Evolutionary conservation across 2,797 vertebrate genomes (phyloP).

Genomic region (Cephalopachus bancanus): DNA sequence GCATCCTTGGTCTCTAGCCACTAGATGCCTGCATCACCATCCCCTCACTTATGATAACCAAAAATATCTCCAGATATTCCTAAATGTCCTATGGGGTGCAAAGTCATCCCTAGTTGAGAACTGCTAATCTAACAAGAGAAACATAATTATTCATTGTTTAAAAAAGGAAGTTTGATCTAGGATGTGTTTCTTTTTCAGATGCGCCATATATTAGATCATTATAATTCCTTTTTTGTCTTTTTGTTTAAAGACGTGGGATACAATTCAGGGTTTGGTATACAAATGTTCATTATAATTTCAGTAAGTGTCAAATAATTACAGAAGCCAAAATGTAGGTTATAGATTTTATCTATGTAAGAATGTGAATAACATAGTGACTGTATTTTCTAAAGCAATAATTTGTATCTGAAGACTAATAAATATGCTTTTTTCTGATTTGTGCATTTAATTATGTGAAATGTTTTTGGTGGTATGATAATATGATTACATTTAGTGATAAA

Average conservation of each 20-base stretch:
- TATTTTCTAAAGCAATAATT: constrained; percentile 74
- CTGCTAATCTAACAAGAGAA: neutral
- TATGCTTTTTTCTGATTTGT: constrained; percentile 47
- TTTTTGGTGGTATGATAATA: constrained; percentile 64
- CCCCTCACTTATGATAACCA: neutral
- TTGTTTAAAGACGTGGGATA: too few species aligned
- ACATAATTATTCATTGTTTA: neutral
- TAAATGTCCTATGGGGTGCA: neutral
- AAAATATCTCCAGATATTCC: neutral
- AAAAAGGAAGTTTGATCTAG: neutral
- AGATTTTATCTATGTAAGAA: constrained; percentile 37
- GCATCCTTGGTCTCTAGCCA: neutral
- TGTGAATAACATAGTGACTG: constrained; percentile 50
- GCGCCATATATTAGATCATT: constrained; percentile 60
- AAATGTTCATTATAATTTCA: constrained; percentile 46
- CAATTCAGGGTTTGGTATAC: too few species aligned
- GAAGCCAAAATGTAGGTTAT: constrained; percentile 38
- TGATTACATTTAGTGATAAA: constrained; percentile 64
- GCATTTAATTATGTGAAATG: constrained; percentile 64
- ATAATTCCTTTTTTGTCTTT: neutral
- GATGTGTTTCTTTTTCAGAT: constrained; percentile 52
- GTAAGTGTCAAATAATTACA: constrained; percentile 61
- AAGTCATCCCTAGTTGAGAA: neutral
- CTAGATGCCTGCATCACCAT: neutral
- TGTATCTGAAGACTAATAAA: constrained; percentile 48